Evolutionary conservation across 1,140 invertebrate genomes (phyloP).

Genomic region (Nasonia giraulti): DNA sequence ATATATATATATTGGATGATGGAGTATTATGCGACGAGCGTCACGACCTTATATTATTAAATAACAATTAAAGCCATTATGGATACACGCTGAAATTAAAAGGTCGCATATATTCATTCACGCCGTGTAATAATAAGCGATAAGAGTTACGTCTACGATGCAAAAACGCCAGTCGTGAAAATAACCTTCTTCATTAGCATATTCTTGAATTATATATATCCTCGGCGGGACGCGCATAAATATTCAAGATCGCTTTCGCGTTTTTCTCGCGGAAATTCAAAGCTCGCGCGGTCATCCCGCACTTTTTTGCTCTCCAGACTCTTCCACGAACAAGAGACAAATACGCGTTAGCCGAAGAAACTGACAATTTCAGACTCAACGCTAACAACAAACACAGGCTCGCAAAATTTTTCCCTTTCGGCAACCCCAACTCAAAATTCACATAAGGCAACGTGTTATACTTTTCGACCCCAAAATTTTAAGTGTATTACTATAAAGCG

Average conservation of each 20-base stretch:
- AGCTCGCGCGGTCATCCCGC: no score
- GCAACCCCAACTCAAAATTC: slow-evolving; percentile 29
- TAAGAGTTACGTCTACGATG: background rate
- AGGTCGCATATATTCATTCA: no score
- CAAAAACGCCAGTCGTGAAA: background rate
- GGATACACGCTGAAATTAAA: no score
- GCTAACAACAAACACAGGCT: background rate
- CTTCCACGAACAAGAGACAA: background rate
- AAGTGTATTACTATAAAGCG: background rate
- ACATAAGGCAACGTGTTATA: background rate
- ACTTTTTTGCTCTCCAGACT: no score
- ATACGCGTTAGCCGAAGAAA: background rate
- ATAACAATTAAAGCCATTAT: no score
- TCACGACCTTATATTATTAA: no score
- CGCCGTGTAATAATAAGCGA: no score
- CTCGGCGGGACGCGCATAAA: background rate
- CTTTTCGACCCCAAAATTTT: slow-evolving; percentile 10
- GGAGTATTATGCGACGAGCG: no score
- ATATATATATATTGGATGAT: background rate
- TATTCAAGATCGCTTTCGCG: background rate
- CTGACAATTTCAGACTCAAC: slow-evolving; percentile 23
- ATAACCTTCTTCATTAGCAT: background rate
- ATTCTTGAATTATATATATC: background rate
- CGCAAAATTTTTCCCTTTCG: slow-evolving; percentile 39
- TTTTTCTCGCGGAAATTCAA: background rate